Evolutionary conservation across 1,140 invertebrate species (phyloP), one percentile per base, ranked within the genome.

Genomic region (Aricia agestis): DNA sequence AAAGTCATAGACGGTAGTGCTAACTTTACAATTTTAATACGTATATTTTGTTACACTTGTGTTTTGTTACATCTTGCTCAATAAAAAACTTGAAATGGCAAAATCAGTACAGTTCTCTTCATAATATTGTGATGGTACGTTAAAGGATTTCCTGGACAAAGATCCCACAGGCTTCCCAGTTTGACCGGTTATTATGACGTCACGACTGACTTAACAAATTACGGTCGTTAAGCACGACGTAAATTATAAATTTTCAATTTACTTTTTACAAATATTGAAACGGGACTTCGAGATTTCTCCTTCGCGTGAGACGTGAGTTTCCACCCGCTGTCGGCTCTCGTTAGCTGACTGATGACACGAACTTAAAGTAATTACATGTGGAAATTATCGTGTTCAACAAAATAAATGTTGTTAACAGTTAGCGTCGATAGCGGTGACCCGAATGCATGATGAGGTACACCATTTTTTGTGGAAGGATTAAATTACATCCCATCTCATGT

Each of bases 351-450:
- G 45, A 52, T 52, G 45, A 52, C 45, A 52, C 11, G 45, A 11
- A 13, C 1, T 52, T 15, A 36, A 36, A 52, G 45, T 15, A 13
- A 52, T 52, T 52, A 11, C 45, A 52, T 13, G 45, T 52, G 11
- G 45, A n/a, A 59, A 52, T 68, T 32, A n/a, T 68, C 67, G 45
- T 68, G 52, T 31, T 25, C 13, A 6, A 19, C 17, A 57, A 68
- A 25, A 68, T 58, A 69, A 61, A 68, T 25, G 15, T 19, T 52
- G n/a, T 25, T n/a, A 63, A 63, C 59, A 63, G 52, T 52, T 52
- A 52, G 13, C 45, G 13, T 52, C 4, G 45, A 13, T 42, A 11
- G 41, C 13, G 45, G 45, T 52, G 45, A 13, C 45, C 45, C 11
- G 9, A 52, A 66, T 66, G n/a, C 63, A 52, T 42, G 59, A n/a